Evolutionary conservation across 2,888 invertebrate species (phyloP), one percentile per base, ranked within the genome.

Genomic region (Pocota personata): DNA sequence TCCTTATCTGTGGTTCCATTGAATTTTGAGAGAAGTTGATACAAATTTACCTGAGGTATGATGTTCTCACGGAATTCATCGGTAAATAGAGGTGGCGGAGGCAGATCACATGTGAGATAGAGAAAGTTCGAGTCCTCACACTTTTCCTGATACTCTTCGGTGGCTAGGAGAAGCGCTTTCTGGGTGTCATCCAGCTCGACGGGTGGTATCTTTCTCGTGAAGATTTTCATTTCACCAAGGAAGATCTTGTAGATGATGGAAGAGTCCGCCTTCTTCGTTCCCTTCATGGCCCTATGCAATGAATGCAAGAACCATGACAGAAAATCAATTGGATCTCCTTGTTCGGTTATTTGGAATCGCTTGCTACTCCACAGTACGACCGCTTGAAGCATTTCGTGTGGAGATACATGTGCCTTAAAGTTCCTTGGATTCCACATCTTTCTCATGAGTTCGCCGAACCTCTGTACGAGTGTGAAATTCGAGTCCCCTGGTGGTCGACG

Each of bases 341-440:
- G 99, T 90, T 98, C 96, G 1, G 98, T 99, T 91, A 99, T 99
- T 93, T 99, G 99, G 91, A 99, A 99, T 88, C 96, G 95, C 91
- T 99, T 98, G 92, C 97, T 97, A 90, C 99, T 98, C 97, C 98
- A 98, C 87, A 99, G 93, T 3, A 99, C 98, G 24, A 99, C 98
- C 57, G 99, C 98, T 91, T 99, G 99, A 24, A 99, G 93, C 99
- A 99, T 99, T 94, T 99, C 99, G 91, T 99, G 99, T 0, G 99
- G 99, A 19, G 98, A 99, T 0, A 99, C 99, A 90, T 99, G 99
- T 0, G 99, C 97, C 93, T 99, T 99, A 91, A 99, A 99, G 90
- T 99, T 99, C 46, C 98, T 94, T 0, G 99, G 99, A 93, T 99
- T 99, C 99, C 99, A 99, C 89, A 99, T 93, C 92, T 99, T 99